phyloP scores from a whole-genome alignment of 2,797 vertebrate genomes.

The Ctenopoma multispine region DNA sequence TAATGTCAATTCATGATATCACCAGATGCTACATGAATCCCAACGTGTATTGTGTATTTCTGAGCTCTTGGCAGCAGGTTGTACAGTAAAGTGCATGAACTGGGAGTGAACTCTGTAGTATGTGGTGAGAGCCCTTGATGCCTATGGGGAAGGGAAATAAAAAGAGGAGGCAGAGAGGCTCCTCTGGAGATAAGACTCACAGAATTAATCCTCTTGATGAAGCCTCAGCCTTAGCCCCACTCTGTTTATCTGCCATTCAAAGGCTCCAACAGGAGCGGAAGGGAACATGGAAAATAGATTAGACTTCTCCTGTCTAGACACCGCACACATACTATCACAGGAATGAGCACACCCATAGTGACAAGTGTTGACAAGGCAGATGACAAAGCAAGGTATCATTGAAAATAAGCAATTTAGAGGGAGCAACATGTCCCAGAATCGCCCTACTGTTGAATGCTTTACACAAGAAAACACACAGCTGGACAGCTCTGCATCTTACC shows the following conservation, averaged over 20 bases:
- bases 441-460: background rate
- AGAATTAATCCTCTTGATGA: slow-evolving; percentile 82
- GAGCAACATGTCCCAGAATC: slow-evolving; percentile 19
- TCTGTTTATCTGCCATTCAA: slow-evolving; percentile 82
- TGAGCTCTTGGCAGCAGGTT: slow-evolving; percentile 35
- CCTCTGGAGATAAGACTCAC: slow-evolving; percentile 77
- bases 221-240: slow-evolving; percentile 70
- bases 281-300: slow-evolving; percentile 78
- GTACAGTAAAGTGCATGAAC: slow-evolving; percentile 59
- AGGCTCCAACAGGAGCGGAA: slow-evolving; percentile 73
- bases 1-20: background rate
- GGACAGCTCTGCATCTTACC: rapidly evolving
- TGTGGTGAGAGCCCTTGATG: slow-evolving; percentile 54
- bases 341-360: slow-evolving; percentile 27
- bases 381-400: slow-evolving; percentile 50
- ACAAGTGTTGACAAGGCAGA: slow-evolving; percentile 67
- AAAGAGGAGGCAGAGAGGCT: slow-evolving; percentile 69
- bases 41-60: slow-evolving; percentile 12
- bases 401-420: slow-evolving; percentile 52
- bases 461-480: background rate
- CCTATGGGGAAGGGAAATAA: slow-evolving; percentile 54
- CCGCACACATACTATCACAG: slow-evolving; percentile 41
- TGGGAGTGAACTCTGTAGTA: slow-evolving; percentile 62
- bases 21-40: background rate
- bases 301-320: slow-evolving; percentile 71